phyloP scores from a whole-genome alignment of 2,888 invertebrate species.

The Nyleta sp. region DNA sequence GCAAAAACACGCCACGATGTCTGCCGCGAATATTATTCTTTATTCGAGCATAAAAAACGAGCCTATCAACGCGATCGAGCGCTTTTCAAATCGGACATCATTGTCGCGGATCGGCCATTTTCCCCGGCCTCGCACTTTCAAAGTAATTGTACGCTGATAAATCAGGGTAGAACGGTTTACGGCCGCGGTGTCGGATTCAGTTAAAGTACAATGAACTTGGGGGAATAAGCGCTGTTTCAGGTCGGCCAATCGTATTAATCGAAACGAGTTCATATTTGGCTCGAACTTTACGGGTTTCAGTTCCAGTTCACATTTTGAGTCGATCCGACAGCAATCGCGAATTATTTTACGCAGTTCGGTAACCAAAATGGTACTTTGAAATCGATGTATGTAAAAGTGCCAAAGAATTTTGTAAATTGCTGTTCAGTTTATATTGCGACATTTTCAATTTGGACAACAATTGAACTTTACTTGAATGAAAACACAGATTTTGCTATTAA shows the following conservation, averaged over 20 bases:
- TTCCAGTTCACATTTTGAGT: slow-evolving; percentile 4
- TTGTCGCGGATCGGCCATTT: slow-evolving; percentile 10
- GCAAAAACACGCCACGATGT: slow-evolving; percentile 33
- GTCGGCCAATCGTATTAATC: slow-evolving; percentile 22
- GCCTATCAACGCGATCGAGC: slow-evolving; percentile 15
- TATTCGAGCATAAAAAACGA: slow-evolving; percentile 29
- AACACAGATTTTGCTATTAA: too few relatives aligned
- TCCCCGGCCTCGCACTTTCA: slow-evolving; percentile 5
- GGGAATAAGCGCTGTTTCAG: slow-evolving; percentile 24
- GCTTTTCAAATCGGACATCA: background rate
- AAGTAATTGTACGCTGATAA: slow-evolving; percentile 36
- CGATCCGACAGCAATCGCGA: too few relatives aligned
- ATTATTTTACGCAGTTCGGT: too few relatives aligned
- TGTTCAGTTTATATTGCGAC: too few relatives aligned
- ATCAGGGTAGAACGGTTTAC: slow-evolving; percentile 46
- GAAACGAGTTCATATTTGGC: slow-evolving; percentile 15
- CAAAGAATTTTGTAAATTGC: too few relatives aligned
- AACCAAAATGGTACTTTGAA: too few relatives aligned
- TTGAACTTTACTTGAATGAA: too few relatives aligned
- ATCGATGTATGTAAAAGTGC: too few relatives aligned
- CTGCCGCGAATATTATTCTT: slow-evolving; percentile 31
- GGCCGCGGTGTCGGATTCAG: slow-evolving; percentile 20
- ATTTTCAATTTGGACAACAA: too few relatives aligned
- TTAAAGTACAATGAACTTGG: slow-evolving; percentile 53
- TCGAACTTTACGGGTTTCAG: background rate